phyloP scores from a whole-genome alignment of 2,113 vertebrate genomes.

The Heloderma charlesbogerti region DNA sequence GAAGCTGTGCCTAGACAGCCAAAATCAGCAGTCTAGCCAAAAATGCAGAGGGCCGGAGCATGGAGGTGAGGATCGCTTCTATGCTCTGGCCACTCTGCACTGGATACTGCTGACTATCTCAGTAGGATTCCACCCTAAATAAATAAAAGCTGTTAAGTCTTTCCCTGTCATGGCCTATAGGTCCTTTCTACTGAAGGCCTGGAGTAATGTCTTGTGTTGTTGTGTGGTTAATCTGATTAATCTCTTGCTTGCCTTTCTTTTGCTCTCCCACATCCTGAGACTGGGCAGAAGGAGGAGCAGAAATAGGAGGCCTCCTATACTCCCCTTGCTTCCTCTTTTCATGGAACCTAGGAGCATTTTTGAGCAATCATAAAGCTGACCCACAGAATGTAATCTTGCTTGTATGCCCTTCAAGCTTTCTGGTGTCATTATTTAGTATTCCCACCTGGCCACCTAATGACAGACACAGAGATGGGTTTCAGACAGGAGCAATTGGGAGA shows the following conservation, averaged over 20 bases:
- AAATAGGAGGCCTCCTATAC: background rate
- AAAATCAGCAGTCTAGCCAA: no score
- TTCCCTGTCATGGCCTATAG: background rate
- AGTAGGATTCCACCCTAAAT: background rate
- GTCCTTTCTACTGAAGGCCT: background rate
- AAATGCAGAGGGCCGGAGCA: no score
- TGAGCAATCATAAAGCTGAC: background rate
- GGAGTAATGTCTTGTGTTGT: background rate
- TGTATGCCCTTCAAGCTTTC: fast-evolving
- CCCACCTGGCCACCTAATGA: background rate
- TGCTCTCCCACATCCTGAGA: background rate
- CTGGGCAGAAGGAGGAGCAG: background rate
- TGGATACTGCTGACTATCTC: no score
- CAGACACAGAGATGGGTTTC: constrained; percentile 49
- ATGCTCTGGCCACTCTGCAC: no score
- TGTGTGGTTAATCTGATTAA: background rate
- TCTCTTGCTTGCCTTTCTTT: background rate
- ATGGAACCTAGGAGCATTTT: background rate
- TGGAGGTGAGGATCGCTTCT: no score
- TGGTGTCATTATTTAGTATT: background rate
- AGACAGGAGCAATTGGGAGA: constrained; percentile 59
- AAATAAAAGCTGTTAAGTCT: background rate
- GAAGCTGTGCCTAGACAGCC: no score
- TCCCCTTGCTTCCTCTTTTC: background rate
- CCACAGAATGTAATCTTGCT: background rate